Evolutionary conservation across 2,113 vertebrate species (phyloP).

Genomic region (Eretmochelys imbricata): DNA sequence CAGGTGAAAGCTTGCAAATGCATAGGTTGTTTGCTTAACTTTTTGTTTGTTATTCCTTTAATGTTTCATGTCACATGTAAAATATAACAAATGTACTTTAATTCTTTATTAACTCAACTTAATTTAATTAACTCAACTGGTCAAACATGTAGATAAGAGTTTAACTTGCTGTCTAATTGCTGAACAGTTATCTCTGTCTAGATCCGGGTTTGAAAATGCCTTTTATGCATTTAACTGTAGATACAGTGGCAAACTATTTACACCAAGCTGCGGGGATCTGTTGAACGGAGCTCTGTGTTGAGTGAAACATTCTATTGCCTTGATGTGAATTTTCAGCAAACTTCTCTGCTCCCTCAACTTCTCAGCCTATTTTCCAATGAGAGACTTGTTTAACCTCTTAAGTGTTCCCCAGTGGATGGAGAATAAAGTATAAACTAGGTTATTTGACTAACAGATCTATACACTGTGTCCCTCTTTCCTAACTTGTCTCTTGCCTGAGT

Average conservation of each 20-base stretch:
- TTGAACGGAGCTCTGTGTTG: not conserved
- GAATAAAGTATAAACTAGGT: not conserved
- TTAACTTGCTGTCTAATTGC: not conserved
- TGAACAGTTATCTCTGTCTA: not conserved
- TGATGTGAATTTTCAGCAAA: not conserved
- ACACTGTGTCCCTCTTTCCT: accelerated
- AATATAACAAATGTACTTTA: not conserved
- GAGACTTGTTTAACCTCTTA: not conserved
- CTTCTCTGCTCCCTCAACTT: not conserved
- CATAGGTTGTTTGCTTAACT: not conserved
- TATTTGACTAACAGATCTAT: not conserved
- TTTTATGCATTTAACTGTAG: not conserved
- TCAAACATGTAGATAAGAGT: not conserved
- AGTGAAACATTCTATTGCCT: not conserved
- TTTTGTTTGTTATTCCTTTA: not conserved
- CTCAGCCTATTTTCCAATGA: not conserved
- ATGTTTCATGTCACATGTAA: not conserved
- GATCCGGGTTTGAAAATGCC: not conserved
- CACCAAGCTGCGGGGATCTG: not conserved
- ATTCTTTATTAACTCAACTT: not conserved
- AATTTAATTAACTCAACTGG: not conserved
- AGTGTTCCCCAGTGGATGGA: not conserved
- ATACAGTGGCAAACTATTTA: not conserved
- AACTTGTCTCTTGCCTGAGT: not conserved
- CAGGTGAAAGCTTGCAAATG: not conserved